phyloP scores from a whole-genome alignment of 2,797 vertebrate genomes.

The Rallus crepitans region DNA sequence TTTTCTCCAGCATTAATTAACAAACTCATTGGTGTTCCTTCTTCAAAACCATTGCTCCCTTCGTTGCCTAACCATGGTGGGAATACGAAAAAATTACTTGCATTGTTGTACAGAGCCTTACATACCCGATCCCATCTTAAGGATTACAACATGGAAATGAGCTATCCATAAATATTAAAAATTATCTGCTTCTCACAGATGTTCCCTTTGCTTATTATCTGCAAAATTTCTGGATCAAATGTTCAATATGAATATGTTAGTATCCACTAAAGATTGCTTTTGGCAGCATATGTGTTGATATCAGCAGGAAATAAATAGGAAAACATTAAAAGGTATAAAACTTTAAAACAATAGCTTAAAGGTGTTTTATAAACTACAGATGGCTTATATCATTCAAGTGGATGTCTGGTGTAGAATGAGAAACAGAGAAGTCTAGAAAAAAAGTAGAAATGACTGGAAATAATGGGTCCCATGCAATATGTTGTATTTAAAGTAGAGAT shows the following conservation, averaged over 20 bases:
- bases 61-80: slow-evolving; percentile 26
- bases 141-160: slow-evolving; percentile 70
- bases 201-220: slow-evolving; percentile 76
- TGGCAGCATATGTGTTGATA: slow-evolving; percentile 78
- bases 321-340: slow-evolving; percentile 80
- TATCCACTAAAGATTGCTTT: slow-evolving; percentile 79
- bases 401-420: slow-evolving; percentile 72
- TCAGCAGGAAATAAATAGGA: slow-evolving; percentile 80
- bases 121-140: slow-evolving; percentile 20
- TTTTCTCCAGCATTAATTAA: slow-evolving; percentile 54
- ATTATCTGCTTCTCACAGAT: slow-evolving; percentile 75
- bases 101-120: not conserved
- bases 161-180: slow-evolving; percentile 79
- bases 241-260: slow-evolving; percentile 74
- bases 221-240: slow-evolving; percentile 76
- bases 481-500: slow-evolving; percentile 64
- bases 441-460: slow-evolving; percentile 55
- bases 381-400: slow-evolving; percentile 68
- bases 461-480: slow-evolving; percentile 65
- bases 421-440: slow-evolving; percentile 45
- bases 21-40: not conserved
- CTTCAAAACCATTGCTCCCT: slow-evolving; percentile 24
- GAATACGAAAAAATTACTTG: slow-evolving; percentile 36
- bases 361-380: slow-evolving; percentile 82
- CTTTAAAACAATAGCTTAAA: slow-evolving; percentile 83